Evolutionary conservation across 1,140 invertebrate genomes (phyloP), one percentile per base, ranked within the genome.

Genomic region (Apis florea): DNA sequence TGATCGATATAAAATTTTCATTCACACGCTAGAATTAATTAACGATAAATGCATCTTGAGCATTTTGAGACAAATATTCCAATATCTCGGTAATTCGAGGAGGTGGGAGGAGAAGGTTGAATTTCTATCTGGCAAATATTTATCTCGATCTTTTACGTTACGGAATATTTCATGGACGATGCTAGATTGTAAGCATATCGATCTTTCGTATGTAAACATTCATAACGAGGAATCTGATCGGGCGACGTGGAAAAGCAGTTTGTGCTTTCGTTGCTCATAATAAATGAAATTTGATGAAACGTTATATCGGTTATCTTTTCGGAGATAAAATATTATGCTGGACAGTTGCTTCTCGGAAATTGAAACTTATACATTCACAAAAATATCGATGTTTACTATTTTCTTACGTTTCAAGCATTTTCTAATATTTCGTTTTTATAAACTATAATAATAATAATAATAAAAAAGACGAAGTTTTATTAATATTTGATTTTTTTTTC

Each of bases 101-200:
- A 31, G 12, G 53, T 31, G 12, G 19, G 31, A 40, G 19, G n/a
- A n/a, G n/a, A n/a, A n/a, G n/a, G 24, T 49, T n/a, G 59, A 51
- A 75, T 53, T 75, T 64, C 49, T 61, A 53, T 75, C 73, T 40
- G 49, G 73, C 59, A 75, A 75, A 75, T 75, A 75, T 75, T 75
- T 75, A 64, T 75, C 47, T n/a, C 47, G 47, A 64, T 64, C 59
- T 49, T 64, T 49, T 75, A 53, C 59, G 47, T 49, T 31, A 47
- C 6, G 15, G 59, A 61, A 75, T 64, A 75, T 75, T 75, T 64
- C 73, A 53, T 59, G 19, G 19, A 69, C 19, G 11, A 10, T 24
- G 17, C 49, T 26, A 24, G 17, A 64, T 61, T 31, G 59, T 40
- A 31, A 53, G 59, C 59, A 49, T 26, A 53, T 75, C 71, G 71